Conservation (phyloP, 1,140 invertebrate species). For the Drosophila bifasciata region DNA sequence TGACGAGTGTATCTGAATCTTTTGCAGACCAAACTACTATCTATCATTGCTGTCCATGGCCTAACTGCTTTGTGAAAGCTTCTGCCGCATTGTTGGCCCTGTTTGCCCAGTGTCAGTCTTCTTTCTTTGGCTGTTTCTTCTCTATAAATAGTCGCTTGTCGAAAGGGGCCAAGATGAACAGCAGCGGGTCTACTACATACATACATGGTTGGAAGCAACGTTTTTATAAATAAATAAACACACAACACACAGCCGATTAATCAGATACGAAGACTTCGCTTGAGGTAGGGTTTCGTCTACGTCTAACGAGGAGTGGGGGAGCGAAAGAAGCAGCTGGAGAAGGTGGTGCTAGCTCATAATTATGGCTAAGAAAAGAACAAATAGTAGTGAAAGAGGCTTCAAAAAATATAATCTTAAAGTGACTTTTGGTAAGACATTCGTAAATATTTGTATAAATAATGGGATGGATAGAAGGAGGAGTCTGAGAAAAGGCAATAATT, state of each 20-base stretch:
- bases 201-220: constrained; percentile 24
- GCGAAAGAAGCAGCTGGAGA: neutral
- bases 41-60: constrained; percentile 21
- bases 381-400: neutral
- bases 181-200: too few species aligned
- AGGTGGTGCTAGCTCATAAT: constrained; percentile 12
- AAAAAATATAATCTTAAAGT: neutral
- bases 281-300: constrained; percentile 67
- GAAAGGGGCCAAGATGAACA: constrained; percentile 10
- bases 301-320: neutral
- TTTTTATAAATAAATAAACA: constrained; percentile 60
- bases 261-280: constrained; percentile 42
- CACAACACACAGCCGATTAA: constrained; percentile 34
- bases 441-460: neutral
- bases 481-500: neutral
- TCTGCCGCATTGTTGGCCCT: constrained; percentile 38
- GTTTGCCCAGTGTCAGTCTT: constrained; percentile 22
- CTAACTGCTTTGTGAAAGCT: constrained; percentile 64
- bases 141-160: constrained; percentile 59
- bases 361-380: neutral
- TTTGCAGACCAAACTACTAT: constrained; percentile 32
- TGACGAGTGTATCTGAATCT: constrained; percentile 27
- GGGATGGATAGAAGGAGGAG: neutral
- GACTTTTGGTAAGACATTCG: neutral
- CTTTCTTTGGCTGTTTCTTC: neutral